A percentile compares a stretch with the other conserved stretches of the same genome.
phyloP scores from a whole-genome alignment of 64 coral and sea anemone species.

The Pocillopora verrucosa region DNA sequence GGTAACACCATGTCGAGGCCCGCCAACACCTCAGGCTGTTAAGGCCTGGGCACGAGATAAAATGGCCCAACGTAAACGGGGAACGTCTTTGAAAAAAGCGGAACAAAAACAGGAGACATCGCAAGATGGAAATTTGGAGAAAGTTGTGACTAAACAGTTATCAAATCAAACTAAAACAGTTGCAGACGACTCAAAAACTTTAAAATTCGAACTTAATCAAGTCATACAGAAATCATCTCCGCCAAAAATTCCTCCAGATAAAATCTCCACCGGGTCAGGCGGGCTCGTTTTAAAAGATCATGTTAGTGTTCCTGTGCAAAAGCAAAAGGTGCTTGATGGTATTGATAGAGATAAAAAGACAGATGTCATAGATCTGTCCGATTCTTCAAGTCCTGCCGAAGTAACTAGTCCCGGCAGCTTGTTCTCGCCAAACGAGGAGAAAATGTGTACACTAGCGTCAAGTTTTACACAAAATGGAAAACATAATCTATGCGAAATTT shows the following conservation, averaged over 20 bases:
- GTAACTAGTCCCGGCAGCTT: slow-evolving; percentile 65
- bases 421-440: slow-evolving; percentile 53
- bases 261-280: neutral
- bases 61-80: slow-evolving; percentile 9
- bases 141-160: neutral
- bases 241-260: neutral
- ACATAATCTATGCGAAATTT: neutral
- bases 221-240: neutral
- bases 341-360: neutral
- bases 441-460: slow-evolving; percentile 50
- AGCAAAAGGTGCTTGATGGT: neutral
- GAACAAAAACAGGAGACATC: neutral
- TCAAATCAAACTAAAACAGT: neutral
- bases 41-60: slow-evolving; percentile 60
- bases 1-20: slow-evolving; percentile 61
- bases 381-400: slow-evolving; percentile 59
- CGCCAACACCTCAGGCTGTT: slow-evolving; percentile 52
- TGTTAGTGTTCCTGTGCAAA: neutral
- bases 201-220: neutral
- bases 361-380: slow-evolving; percentile 6
- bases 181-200: neutral
- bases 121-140: neutral
- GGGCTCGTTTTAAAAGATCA: neutral
- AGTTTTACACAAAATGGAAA: neutral
- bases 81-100: neutral